phyloP scores from a whole-genome alignment of 92 coral and sea anemone species.

The Metridium senile region DNA sequence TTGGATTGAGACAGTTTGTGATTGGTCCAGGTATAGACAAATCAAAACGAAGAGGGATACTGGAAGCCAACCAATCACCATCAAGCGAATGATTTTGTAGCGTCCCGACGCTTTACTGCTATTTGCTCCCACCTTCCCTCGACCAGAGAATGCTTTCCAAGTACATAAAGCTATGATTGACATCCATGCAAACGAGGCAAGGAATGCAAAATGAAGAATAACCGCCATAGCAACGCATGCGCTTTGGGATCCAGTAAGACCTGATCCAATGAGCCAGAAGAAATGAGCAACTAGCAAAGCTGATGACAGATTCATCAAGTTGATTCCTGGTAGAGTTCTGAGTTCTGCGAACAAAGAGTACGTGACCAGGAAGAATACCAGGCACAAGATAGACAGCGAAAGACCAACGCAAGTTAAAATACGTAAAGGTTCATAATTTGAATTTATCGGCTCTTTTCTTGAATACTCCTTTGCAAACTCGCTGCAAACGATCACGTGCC shows the following conservation, averaged over 20 bases:
- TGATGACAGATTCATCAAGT: conserved; percentile 47
- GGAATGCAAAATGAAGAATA: conserved; percentile 47
- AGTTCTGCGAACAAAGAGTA: conserved; percentile 43
- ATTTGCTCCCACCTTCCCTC: conserved; percentile 3
- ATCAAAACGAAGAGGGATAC: conserved; percentile 52
- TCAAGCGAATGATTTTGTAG: neutral
- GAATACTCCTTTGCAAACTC: conserved; percentile 6
- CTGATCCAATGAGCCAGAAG: conserved; percentile 29
- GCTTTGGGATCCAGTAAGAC: conserved; percentile 6
- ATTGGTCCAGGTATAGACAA: conserved; percentile 57
- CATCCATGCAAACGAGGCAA: conserved; percentile 73
- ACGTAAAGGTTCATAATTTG: neutral
- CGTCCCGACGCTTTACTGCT: conserved; percentile 1
- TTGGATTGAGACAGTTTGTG: conserved; percentile 41
- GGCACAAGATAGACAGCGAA: conserved; percentile 35
- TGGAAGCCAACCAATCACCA: conserved; percentile 55
- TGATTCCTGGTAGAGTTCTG: conserved; percentile 53
- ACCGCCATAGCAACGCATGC: conserved; percentile 59
- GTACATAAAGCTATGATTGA: conserved; percentile 69
- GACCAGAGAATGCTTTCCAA: conserved; percentile 55
- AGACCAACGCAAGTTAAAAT: conserved; percentile 45
- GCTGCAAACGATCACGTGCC: conserved; percentile 39
- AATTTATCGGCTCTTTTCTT: neutral
- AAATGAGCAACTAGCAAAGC: conserved; percentile 35
- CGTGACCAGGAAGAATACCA: conserved; percentile 33